A percentile compares a stretch with the other conserved stretches of the same genome.
phyloP scores from a whole-genome alignment of 2,888 invertebrate genomes.

The Acrocyrtus sp. region DNA sequence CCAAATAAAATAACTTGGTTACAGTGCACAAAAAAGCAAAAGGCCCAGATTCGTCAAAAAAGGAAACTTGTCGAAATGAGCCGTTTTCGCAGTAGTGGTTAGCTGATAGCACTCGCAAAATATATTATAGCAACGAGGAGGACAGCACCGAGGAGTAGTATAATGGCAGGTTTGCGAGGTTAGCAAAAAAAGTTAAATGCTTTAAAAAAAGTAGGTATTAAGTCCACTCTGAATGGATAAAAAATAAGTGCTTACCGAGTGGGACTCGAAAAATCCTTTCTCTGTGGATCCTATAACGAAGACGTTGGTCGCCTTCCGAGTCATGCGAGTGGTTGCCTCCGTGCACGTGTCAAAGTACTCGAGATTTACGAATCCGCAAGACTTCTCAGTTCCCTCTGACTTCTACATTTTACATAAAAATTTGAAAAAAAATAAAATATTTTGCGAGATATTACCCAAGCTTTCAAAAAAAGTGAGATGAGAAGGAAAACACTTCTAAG shows the following conservation, averaged over 20 bases:
- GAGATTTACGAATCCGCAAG: constrained; percentile 64
- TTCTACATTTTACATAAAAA: no score
- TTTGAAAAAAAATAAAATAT: constrained; percentile 6
- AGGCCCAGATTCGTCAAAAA: constrained; percentile 45
- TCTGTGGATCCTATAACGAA: constrained; percentile 65
- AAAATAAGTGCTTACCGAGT: constrained; percentile 46
- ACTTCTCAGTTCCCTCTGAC: constrained; percentile 63
- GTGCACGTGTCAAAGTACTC: constrained; percentile 65
- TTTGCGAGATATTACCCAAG: background rate
- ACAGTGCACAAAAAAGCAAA: background rate
- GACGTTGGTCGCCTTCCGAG: constrained; percentile 64
- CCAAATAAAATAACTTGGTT: background rate
- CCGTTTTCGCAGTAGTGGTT: background rate
- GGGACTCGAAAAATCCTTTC: constrained; percentile 65
- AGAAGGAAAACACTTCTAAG: no score
- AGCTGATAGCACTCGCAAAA: no score
- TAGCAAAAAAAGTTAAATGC: background rate
- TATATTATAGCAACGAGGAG: no score
- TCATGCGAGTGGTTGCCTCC: constrained; percentile 64
- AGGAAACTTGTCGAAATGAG: constrained; percentile 48
- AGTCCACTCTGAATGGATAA: constrained; percentile 6
- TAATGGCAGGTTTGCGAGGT: background rate
- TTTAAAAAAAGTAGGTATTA: constrained; percentile 27
- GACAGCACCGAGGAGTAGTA: background rate
- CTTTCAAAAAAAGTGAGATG: background rate